phyloP scores from a whole-genome alignment of 2,888 invertebrate species.

The Peribatodes rhomboidaria region DNA sequence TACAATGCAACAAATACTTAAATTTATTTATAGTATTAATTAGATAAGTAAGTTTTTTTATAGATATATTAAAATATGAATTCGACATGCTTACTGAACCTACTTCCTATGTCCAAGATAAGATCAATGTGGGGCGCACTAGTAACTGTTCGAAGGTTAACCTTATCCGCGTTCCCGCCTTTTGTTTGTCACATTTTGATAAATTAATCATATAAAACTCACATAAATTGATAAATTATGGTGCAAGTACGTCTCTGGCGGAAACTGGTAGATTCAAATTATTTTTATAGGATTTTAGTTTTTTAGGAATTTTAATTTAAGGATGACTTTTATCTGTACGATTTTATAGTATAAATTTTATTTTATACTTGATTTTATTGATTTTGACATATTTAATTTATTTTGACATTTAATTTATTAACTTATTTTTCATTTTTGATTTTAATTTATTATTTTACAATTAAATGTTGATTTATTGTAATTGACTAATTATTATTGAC shows the following conservation, averaged over 20 bases:
- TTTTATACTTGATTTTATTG: too few relatives aligned
- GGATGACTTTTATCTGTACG: too few relatives aligned
- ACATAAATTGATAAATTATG: constrained; percentile 19
- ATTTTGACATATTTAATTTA: too few relatives aligned
- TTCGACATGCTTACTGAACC: constrained; percentile 38
- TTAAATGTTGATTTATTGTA: too few relatives aligned
- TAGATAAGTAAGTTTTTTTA: constrained; percentile 12
- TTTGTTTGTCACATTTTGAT: constrained; percentile 31
- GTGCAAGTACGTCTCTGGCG: constrained; percentile 2
- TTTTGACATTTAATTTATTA: too few relatives aligned
- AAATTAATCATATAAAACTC: constrained; percentile 6
- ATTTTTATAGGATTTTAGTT: too few relatives aligned
- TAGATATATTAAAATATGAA: constrained; percentile 21
- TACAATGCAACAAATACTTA: neutral
- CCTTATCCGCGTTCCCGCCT: constrained; percentile 36
- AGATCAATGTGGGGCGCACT: constrained; percentile 52
- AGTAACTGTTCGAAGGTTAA: constrained; percentile 53
- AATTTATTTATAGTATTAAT: neutral
- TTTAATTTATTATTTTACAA: too few relatives aligned
- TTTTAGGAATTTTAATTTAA: too few relatives aligned
- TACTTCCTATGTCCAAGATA: constrained; percentile 57
- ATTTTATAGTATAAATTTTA: too few relatives aligned
- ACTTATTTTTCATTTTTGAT: too few relatives aligned
- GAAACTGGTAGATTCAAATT: constrained; percentile 1
- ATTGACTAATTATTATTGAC: too few relatives aligned